phyloP scores from a whole-genome alignment of 2,888 invertebrate species.

The Bhutanitis thaidina region DNA sequence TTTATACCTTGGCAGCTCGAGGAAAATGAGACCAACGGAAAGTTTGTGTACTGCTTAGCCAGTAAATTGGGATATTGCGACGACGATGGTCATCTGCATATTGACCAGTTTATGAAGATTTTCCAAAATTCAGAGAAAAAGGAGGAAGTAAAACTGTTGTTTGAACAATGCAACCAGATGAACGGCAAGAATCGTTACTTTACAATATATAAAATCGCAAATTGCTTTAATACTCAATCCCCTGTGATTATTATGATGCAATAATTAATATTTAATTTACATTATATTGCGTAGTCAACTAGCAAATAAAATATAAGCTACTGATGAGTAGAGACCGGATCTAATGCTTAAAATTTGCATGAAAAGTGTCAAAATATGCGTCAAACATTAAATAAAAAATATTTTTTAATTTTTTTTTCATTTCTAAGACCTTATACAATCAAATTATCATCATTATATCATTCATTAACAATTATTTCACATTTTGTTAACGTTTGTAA shows the following conservation, averaged over 20 bases:
- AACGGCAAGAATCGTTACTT: not conserved
- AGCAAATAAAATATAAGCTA: no score
- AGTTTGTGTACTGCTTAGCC: conserved; percentile 4
- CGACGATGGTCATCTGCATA: not conserved
- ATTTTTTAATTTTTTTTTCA: no score
- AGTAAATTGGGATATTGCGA: not conserved
- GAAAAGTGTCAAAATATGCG: no score
- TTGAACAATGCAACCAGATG: not conserved
- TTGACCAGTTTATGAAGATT: not conserved
- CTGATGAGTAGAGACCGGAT: no score
- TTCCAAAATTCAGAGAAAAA: not conserved
- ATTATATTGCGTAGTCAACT: no score
- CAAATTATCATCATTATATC: no score
- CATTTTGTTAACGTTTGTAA: no score
- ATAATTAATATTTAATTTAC: no score
- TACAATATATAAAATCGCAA: not conserved
- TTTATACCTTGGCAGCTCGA: conserved; percentile 7
- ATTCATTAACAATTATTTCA: no score
- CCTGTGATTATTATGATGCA: not conserved
- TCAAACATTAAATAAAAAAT: no score
- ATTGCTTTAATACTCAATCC: conserved; percentile 3
- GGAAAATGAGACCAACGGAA: conserved; percentile 11
- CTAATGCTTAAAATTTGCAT: no score
- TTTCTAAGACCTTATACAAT: no score
- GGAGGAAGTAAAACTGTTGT: not conserved